Conservation (phyloP, 2,797 vertebrate species). For the Pangasius mekongensis region DNA sequence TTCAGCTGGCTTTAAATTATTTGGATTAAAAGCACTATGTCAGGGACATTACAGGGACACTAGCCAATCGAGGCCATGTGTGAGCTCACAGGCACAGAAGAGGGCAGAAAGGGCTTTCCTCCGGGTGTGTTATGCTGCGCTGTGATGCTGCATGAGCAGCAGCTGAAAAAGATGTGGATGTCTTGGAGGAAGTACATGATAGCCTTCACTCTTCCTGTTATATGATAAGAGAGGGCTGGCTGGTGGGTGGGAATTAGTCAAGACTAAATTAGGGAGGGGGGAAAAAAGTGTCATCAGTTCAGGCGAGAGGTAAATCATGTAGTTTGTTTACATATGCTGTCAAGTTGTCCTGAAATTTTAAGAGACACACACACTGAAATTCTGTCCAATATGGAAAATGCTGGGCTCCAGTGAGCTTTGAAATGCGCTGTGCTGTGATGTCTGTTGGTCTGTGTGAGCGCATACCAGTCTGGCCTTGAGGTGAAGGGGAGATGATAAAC, state of each 20-base stretch:
- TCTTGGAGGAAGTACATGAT: not conserved
- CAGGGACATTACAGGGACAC: not conserved
- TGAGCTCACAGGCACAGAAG: not conserved
- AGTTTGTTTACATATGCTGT: not conserved
- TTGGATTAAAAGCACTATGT: not conserved
- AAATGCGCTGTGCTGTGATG: not conserved
- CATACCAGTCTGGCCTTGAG: constrained; percentile 86
- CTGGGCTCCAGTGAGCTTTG: not conserved
- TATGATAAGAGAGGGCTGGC: not conserved
- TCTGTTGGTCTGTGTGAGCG: not conserved
- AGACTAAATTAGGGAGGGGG: not conserved
- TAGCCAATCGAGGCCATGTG: not conserved
- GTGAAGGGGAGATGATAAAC: constrained; percentile 87
- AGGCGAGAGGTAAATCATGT: not conserved
- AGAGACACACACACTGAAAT: not conserved
- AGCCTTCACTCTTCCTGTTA: not conserved
- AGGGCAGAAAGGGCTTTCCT: not conserved
- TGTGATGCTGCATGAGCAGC: not conserved
- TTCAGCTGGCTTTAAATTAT: not conserved
- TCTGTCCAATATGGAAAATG: not conserved
- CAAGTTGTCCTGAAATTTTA: not conserved
- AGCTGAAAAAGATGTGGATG: not conserved
- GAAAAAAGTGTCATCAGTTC: not conserved
- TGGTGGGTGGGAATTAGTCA: not conserved
- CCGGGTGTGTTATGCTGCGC: not conserved